Base-by-base conservation (phyloP, 1,140 invertebrate species). In the Cotesia vestalis region DNA sequence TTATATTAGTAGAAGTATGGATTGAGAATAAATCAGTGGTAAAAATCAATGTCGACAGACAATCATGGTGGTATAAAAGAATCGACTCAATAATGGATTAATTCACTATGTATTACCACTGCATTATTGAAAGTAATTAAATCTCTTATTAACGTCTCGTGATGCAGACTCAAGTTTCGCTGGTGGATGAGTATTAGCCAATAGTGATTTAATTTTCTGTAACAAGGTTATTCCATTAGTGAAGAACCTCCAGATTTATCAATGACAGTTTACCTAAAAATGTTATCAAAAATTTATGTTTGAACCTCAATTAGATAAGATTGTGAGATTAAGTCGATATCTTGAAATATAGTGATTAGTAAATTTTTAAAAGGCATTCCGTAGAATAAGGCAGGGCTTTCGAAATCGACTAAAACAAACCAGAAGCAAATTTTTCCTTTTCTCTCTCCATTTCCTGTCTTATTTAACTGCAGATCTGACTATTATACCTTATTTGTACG, bases 401-500 rank as follows among this genome's bases (percentile, higher is more conserved):
- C 52, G 40, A 34, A n/a, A 36, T 11, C 17, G 46, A 67, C 66
- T 67, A 53, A 12, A n/a, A 20, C 57, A 67, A n/a, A 67, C 6
- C 40, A 46, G 40, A 46, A 9, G 40, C 27, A 27, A 27, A 34
- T 59, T 27, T 70, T 70, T 70, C 14, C 63, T 35, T 46, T 20
- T 66, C 67, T 46, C 11, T 46, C 40, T 46, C 11, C 40, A 46
- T 46, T 46, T 46, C 40, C 4, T 46, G 40, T 52, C 17, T 57
- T 12, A 52, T 55, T 17, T 14, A 57, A 4, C n/a, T 40, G 66
- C 27, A 69, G 66, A 66, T 77, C 70, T 73, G 75, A 73, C 80
- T 80, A 82, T 81, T 82, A 80, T 81, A 81, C 80, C 78, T 79
- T 73, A 69, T 46, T 75, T 69, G 70, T 69, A 57, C 76, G 72